Conservation (phyloP, 2,888 invertebrate species). For the Dolichopus griseipennis region DNA sequence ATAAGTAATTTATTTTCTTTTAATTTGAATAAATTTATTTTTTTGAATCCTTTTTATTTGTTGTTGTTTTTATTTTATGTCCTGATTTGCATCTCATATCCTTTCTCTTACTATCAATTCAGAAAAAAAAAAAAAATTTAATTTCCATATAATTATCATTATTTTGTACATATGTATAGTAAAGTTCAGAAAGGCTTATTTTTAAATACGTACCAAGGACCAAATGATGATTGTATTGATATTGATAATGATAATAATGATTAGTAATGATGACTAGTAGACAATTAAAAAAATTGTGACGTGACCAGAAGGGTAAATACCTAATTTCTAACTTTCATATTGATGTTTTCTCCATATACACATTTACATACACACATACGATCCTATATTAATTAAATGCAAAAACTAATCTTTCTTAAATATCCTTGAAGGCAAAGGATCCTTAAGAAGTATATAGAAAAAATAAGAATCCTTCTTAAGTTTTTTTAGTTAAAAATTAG, state of each 20-base stretch:
- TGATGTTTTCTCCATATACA: too few relatives aligned
- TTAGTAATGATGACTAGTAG: background rate
- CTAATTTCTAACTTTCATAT: too few relatives aligned
- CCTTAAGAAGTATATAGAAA: too few relatives aligned
- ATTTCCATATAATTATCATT: background rate
- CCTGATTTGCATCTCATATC: background rate
- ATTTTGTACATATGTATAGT: background rate
- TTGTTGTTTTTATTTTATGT: too few relatives aligned
- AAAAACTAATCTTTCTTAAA: too few relatives aligned
- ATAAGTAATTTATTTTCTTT: slow-evolving; percentile 3
- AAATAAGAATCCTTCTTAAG: too few relatives aligned
- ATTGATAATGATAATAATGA: background rate
- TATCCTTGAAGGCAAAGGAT: too few relatives aligned
- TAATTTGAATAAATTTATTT: slow-evolving; percentile 3
- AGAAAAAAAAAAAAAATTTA: background rate
- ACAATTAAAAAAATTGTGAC: too few relatives aligned
- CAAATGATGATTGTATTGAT: background rate
- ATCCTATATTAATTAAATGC: too few relatives aligned
- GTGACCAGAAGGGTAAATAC: too few relatives aligned
- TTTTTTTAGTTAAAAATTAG: too few relatives aligned
- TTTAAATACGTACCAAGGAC: background rate
- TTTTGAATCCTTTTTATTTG: background rate
- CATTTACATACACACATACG: too few relatives aligned
- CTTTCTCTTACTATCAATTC: background rate
- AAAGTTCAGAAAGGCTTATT: background rate